Base-by-base conservation (phyloP, 2,113 vertebrate species). In the Vulpes vulpes region DNA sequence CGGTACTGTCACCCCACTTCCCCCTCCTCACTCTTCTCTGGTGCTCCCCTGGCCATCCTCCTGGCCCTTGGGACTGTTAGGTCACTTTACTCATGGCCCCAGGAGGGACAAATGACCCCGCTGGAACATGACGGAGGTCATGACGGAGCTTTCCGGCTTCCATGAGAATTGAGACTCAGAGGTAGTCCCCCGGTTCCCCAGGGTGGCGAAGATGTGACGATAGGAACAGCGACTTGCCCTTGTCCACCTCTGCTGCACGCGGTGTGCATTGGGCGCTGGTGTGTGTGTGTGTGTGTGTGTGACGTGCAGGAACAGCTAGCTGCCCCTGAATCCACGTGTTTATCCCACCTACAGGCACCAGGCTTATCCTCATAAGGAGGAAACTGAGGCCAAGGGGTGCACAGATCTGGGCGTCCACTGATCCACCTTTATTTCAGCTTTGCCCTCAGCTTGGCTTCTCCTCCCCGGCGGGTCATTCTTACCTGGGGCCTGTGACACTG, bases 231-330 rank as follows among this genome's bases (percentile, higher is more conserved):
- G 8, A 25, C 35, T 25, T 0, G 3, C 12, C 12, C 1, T 7
- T 8, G 15, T 8, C 15, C 0, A 32, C 9, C 14, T 8, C 8
- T 53, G 35, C 20, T 10, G 12, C 20, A 11, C 0, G 0, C 1
- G 1, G n/a, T 1, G 0, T 6, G 6, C 10, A 1, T 11, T 17
- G 25, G 7, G 17, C 25, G 0, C 19, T 3, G 9, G n/a, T 51
- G 23, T 3, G 30, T 27, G 43, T 11, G 19, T 3, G 5, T 4
- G 43, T 43, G 32, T 12, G 35, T 16, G 11, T 3, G 1, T 1
- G 2, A 17, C 1, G 11, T 19, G 15, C 0, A 0, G 1, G 30
- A 32, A 65, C 4, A 14, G 27, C 20, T 27, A 14, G 27, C 20
- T 27, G 57, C 49, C n/a, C 7, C 35, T 20, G 32, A 59, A 15